phyloP scores from a whole-genome alignment of 64 coral and sea anemone genomes.

The Actinia tenebrosa region DNA sequence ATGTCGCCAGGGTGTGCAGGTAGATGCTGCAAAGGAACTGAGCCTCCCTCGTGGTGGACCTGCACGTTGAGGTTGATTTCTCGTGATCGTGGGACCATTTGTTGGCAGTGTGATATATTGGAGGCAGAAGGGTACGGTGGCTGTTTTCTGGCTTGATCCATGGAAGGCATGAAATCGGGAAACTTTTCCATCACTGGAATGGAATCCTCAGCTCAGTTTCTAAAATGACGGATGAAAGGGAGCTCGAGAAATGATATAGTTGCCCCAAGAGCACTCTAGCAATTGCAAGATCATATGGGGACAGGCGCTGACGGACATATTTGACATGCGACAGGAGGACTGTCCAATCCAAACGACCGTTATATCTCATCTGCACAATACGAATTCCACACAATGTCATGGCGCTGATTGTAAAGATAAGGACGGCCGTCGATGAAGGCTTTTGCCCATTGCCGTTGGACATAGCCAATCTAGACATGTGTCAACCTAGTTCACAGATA shows the following conservation, averaged over 20 bases:
- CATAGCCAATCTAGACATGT: conserved; percentile 12
- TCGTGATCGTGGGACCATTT: background rate
- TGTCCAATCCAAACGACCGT: conserved; percentile 10
- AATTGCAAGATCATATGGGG: conserved; percentile 3
- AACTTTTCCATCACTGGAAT: conserved; percentile 85
- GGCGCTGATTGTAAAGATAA: conserved; percentile 20
- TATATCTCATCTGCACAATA: conserved; percentile 18
- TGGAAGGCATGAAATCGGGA: conserved; percentile 70
- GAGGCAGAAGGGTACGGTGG: background rate
- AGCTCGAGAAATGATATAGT: background rate
- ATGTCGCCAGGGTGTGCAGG: conserved; percentile 4
- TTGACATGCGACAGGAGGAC: conserved; percentile 2
- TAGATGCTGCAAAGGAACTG: conserved; percentile 25
- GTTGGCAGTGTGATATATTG: background rate
- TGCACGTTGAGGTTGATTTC: background rate
- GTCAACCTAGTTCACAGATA: conserved; percentile 6
- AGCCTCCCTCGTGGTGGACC: conserved; percentile 24
- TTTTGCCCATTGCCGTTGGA: background rate
- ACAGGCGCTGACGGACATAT: conserved; percentile 3
- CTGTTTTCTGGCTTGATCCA: conserved; percentile 46
- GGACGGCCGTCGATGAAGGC: background rate
- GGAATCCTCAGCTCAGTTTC: background rate
- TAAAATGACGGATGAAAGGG: conserved; percentile 3
- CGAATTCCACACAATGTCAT: conserved; percentile 9
- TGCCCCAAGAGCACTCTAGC: background rate